These are phyloP conservation scores for Pseudopleuronectes americanus DNA, from an alignment of 2,797 vertebrate genomes.

Conservation along the genomic window DNA sequence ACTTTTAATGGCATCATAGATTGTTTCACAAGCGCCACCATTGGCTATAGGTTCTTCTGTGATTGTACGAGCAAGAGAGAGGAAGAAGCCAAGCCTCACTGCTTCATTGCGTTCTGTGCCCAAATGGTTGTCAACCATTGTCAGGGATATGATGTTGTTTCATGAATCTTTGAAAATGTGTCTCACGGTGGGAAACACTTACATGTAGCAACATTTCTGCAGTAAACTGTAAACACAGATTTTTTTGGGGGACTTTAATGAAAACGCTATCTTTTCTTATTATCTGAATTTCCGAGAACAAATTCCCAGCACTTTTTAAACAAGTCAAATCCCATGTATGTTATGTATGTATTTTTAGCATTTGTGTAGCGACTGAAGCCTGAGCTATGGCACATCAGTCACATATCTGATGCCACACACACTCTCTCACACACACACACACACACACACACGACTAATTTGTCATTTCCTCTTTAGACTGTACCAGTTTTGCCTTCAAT, in stretches of 20 bases:
- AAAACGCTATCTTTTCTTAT: background rate
- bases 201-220: background rate
- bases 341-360: slow-evolving; percentile 10
- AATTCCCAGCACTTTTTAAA: background rate
- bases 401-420: slow-evolving; percentile 16
- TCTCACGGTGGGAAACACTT: background rate
- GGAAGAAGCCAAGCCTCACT: slow-evolving; percentile 30
- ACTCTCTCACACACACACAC: too few species aligned
- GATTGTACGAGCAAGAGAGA: slow-evolving; percentile 44
- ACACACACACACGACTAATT: background rate
- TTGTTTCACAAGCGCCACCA: slow-evolving; percentile 61
- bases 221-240: background rate
- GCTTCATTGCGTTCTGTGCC: slow-evolving; percentile 26
- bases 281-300: too few species aligned
- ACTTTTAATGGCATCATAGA: slow-evolving; percentile 80
- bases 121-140: slow-evolving; percentile 25
- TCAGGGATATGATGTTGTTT: slow-evolving; percentile 21
- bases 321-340: background rate
- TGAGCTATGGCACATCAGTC: background rate
- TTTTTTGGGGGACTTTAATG: background rate
- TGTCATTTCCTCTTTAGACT: slow-evolving; percentile 4
- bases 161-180: slow-evolving; percentile 18
- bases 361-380: slow-evolving; percentile 4
- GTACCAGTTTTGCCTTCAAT: background rate
- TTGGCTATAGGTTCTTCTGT: slow-evolving; percentile 49